These are phyloP conservation scores for Chinchilla lanigera DNA, from an alignment of 2,113 vertebrate genomes.

Conservation along the genomic window DNA sequence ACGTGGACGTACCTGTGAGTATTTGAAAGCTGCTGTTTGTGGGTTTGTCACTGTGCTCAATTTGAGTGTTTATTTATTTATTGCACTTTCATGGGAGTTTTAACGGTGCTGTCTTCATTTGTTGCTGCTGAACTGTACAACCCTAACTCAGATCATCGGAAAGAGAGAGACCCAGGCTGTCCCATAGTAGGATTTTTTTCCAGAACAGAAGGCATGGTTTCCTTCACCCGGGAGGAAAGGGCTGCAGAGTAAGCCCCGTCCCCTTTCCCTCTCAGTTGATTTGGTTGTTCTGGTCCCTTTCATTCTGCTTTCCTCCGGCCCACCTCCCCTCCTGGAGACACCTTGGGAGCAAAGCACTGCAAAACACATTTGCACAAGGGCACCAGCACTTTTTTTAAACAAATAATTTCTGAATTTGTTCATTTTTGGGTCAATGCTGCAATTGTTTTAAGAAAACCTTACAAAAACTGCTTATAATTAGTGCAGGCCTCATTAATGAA, in stretches of 20 bases:
- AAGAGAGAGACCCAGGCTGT: not conserved
- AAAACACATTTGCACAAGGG: slow-evolving; percentile 78
- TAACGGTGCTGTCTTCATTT: not conserved
- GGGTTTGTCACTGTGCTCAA: not conserved
- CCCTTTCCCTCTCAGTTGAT: not conserved
- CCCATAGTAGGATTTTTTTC: not conserved
- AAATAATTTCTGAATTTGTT: slow-evolving; percentile 86
- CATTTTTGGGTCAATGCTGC: slow-evolving; percentile 83
- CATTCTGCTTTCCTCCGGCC: not conserved
- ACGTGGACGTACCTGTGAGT: slow-evolving; percentile 99
- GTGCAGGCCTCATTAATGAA: slow-evolving; percentile 87
- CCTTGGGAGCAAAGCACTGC: slow-evolving; percentile 74
- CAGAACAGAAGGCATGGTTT: not conserved
- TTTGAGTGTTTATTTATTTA: not conserved
- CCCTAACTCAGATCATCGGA: slow-evolving; percentile 26
- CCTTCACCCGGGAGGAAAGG: not conserved
- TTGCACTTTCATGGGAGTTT: slow-evolving; percentile 72
- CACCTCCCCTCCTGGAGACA: not conserved
- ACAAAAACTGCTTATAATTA: slow-evolving; percentile 85
- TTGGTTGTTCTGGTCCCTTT: slow-evolving; percentile 16
- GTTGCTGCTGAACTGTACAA: not conserved
- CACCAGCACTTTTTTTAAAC: slow-evolving; percentile 83
- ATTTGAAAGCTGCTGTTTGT: slow-evolving; percentile 76
- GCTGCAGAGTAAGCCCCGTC: not conserved
- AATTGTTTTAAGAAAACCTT: slow-evolving; percentile 84